phyloP scores from a whole-genome alignment of 2,113 vertebrate species.

The Beaufortia kweichowensis region DNA sequence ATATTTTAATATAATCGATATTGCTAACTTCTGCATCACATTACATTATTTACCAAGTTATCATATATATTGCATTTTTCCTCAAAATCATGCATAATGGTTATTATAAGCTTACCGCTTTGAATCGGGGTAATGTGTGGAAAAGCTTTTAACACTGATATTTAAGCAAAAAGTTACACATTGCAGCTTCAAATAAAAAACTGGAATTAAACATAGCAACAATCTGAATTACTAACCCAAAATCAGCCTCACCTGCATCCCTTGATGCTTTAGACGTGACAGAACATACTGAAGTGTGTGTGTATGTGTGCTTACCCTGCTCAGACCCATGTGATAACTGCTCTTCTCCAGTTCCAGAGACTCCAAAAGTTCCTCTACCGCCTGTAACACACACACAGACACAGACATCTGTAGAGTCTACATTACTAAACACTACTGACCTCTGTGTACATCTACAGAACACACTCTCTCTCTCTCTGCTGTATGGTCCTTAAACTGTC shows the following conservation, averaged over 20 bases:
- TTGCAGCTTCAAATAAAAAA: no score
- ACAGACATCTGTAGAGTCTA: constrained; percentile 46
- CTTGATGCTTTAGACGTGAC: background rate
- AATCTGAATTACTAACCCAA: background rate
- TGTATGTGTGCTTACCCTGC: constrained; percentile 79
- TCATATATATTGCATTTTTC: no score
- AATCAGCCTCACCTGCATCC: constrained; percentile 8
- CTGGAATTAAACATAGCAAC: background rate
- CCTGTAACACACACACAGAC: constrained; percentile 72
- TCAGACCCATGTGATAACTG: constrained; percentile 94
- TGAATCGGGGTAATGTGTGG: no score
- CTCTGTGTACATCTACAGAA: background rate
- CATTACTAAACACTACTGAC: constrained; percentile 29
- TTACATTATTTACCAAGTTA: no score
- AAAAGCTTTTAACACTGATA: no score
- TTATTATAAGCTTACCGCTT: no score
- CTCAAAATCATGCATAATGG: no score
- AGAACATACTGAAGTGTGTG: background rate
- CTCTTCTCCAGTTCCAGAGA: constrained; percentile 94
- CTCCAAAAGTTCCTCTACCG: constrained; percentile 93
- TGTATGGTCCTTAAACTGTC: constrained; percentile 26
- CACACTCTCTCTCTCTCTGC: constrained; percentile 21
- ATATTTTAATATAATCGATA: no score
- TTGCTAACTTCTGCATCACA: no score
- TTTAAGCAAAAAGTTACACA: no score